Conservation (phyloP, 2,888 invertebrate genomes). For the Escarpia spicata region DNA sequence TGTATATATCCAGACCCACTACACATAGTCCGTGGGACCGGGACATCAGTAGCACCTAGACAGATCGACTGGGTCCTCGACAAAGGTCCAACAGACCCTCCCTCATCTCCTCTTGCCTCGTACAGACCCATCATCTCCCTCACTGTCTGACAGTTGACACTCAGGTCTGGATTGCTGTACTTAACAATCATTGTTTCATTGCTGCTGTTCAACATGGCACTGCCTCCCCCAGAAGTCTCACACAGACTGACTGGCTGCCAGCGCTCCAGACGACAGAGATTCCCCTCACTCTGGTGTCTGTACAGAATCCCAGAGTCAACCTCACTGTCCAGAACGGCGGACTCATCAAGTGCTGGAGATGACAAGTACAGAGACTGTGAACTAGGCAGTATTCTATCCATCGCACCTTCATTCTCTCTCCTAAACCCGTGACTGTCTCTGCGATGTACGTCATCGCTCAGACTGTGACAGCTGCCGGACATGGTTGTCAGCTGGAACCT, state of each 20-base stretch:
- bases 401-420: background rate
- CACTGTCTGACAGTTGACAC: background rate
- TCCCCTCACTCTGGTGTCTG: background rate
- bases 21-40: background rate
- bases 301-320: background rate
- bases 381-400: background rate
- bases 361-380: background rate
- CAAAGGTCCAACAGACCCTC: background rate
- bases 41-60: background rate
- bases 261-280: background rate
- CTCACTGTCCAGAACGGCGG: background rate
- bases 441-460: background rate
- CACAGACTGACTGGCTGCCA: background rate
- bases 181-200: background rate
- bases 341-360: background rate
- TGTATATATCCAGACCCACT: background rate
- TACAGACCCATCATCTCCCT: background rate
- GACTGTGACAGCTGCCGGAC: background rate
- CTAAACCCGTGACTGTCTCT: background rate
- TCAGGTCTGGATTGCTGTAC: conserved; percentile 8
- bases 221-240: background rate
- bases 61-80: background rate
- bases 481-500: background rate
- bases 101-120: background rate
- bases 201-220: background rate